phyloP scores from a whole-genome alignment of 2,888 invertebrate genomes.

The Caenorhabditis sp. region DNA sequence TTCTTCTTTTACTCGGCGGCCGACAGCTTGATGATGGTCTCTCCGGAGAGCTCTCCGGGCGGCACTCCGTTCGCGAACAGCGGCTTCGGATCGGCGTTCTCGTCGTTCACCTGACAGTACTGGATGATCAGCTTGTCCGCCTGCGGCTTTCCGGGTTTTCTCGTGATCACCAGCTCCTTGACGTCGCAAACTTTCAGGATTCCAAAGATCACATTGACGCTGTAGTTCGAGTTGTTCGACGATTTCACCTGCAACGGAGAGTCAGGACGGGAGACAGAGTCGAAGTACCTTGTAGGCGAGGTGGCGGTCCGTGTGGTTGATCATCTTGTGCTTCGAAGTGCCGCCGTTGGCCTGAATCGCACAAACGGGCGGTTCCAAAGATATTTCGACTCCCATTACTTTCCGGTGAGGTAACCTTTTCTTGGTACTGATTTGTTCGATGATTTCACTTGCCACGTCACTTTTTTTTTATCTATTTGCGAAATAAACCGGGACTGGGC shows the following conservation, averaged over 20 bases:
- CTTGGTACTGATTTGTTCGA: too few species aligned
- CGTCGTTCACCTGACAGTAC: conserved; percentile 57
- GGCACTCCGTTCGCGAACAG: conserved; percentile 59
- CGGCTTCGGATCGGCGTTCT: conserved; percentile 54
- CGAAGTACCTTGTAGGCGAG: conserved; percentile 68
- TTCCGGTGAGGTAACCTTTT: too few species aligned
- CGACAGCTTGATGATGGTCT: conserved; percentile 67
- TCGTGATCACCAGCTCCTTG: conserved; percentile 63
- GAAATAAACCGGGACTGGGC: too few species aligned
- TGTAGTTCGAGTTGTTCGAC: conserved; percentile 71
- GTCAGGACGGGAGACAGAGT: neutral
- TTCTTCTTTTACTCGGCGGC: conserved; percentile 72
- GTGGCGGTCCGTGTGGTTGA: conserved; percentile 63
- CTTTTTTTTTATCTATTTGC: too few species aligned
- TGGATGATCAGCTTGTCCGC: conserved; percentile 66
- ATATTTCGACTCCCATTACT: conserved; percentile 58
- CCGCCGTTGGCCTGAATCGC: conserved; percentile 67
- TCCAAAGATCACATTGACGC: conserved; percentile 63
- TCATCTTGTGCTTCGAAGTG: conserved; percentile 65
- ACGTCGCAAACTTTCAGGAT: conserved; percentile 61
- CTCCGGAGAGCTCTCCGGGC: conserved; percentile 57
- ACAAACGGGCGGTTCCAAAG: conserved; percentile 63
- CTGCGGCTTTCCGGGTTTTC: conserved; percentile 69
- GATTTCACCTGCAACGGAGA: conserved; percentile 58
- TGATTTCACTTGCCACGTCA: too few species aligned